Conservation (phyloP, 2,888 invertebrate species). For the Stenodema calcarata region DNA sequence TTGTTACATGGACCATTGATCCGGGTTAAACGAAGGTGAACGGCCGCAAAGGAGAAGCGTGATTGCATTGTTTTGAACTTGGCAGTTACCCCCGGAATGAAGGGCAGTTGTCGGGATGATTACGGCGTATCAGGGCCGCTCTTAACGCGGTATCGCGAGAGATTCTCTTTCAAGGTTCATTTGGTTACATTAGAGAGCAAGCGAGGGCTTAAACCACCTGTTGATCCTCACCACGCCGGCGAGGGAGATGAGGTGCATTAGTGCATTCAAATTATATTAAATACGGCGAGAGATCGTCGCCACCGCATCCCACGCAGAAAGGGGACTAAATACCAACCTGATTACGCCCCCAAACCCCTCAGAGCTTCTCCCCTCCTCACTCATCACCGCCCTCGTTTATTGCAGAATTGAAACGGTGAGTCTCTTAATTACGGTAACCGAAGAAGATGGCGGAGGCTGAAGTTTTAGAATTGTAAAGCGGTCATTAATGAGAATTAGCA, state of each 20-base stretch:
- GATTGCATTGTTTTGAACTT: too few relatives aligned
- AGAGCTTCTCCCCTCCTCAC: neutral
- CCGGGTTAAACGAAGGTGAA: too few relatives aligned
- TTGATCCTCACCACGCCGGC: neutral
- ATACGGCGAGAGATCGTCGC: neutral
- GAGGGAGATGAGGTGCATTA: slow-evolving; percentile 20
- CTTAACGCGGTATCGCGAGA: neutral
- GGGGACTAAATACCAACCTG: neutral
- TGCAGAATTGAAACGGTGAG: too few relatives aligned
- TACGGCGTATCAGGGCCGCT: neutral
- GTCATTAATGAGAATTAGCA: too few relatives aligned
- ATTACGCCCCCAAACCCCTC: neutral
- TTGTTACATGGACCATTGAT: too few relatives aligned
- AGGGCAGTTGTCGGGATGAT: neutral
- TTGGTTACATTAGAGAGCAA: slow-evolving; percentile 28
- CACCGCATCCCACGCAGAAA: neutral
- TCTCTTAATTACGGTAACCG: too few relatives aligned
- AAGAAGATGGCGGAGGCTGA: too few relatives aligned
- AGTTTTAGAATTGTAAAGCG: too few relatives aligned
- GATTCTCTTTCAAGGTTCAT: slow-evolving; percentile 30
- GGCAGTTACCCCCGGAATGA: too few relatives aligned
- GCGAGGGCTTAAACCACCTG: slow-evolving; percentile 11
- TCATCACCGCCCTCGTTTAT: neutral
- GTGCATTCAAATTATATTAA: slow-evolving; percentile 41
- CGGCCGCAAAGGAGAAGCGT: too few relatives aligned